Evolutionary conservation across 1,140 invertebrate genomes (phyloP), one percentile per base, ranked within the genome.

Genomic region (Scaptomyza graminum): DNA sequence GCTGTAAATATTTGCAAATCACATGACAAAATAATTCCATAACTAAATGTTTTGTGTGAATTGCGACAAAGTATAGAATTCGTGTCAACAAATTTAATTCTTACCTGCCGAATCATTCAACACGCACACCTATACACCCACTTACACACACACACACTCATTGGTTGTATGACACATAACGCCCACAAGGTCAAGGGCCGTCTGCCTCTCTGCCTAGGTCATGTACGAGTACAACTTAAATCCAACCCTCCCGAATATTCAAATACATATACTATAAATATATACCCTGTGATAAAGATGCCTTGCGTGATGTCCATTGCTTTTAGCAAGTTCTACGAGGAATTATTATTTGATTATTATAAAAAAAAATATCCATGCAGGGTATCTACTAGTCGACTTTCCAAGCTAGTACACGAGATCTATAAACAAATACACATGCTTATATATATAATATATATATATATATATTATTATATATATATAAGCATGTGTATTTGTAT

Each of bases 161-260:
- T 44, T 65, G 12, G 34, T 18, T 22, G 31, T 34, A 13, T 25
- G 47, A 55, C 34, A 66, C 75, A 75, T 0, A 75, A 34, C 61
- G 56, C 60, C 37, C 54, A 55, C 82, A 87, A 87, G 82, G 82
- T 87, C 82, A 87, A 87, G 83, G 83, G 82, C 82, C 83, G 47
- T 64, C 59, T 39, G 62, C 65, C 60, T 71, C 60, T 71, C 68
- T 54, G 67, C 82, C 82, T 85, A 87, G 74, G 56, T 80, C 76
- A 75, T 70, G 74, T 74, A 47, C 39, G 67, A 66, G 47, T 55
- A 64, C 44, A 81, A 76, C 68, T 46, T 41, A 39, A 69, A 65
- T 74, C 74, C 69, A 87, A 47, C 62, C 64, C 73, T 75, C 66
- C 74, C 61, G 66, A 55, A 62, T 56, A 74, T 70, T 57, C 59